Conservation (phyloP, 2,888 invertebrate species). For the Drosophila fulvimacula region DNA sequence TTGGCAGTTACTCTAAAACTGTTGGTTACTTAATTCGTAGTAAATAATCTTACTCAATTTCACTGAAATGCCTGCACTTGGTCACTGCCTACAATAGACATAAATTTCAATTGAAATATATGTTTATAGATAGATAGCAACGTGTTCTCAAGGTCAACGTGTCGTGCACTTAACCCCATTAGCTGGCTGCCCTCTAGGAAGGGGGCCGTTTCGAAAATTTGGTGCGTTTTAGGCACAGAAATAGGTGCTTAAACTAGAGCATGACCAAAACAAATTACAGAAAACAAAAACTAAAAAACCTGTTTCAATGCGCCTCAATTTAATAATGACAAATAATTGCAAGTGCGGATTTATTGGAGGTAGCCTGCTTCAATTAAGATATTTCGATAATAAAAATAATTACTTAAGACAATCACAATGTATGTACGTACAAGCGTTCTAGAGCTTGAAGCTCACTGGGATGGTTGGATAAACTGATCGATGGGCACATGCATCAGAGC, state of each 20-base stretch:
- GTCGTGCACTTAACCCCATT: constrained; percentile 58
- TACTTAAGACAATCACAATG: constrained; percentile 34
- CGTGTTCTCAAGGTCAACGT: constrained; percentile 40
- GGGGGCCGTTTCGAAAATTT: constrained; percentile 35
- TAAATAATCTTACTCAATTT: constrained; percentile 48
- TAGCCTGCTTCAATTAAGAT: constrained; percentile 23
- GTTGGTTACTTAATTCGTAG: constrained; percentile 2
- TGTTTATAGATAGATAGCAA: constrained; percentile 10
- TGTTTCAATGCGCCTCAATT: constrained; percentile 25
- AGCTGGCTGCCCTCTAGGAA: constrained; percentile 26
- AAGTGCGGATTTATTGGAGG: constrained; percentile 18
- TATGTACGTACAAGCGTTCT: constrained; percentile 8
- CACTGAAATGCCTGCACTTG: constrained; percentile 37
- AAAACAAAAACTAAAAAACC: constrained; percentile 23
- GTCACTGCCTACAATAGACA: constrained; percentile 15
- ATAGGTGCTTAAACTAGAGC: constrained; percentile 56
- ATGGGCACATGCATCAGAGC: constrained; percentile 81
- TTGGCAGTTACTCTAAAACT: constrained; percentile 19
- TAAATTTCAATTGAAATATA: constrained; percentile 15
- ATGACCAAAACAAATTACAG: constrained; percentile 45
- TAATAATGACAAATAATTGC: constrained; percentile 30
- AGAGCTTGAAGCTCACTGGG: constrained; percentile 17
- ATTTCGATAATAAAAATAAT: constrained; percentile 25
- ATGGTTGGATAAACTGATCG: constrained; percentile 68
- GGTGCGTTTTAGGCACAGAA: constrained; percentile 38